Evolutionary conservation across 2,797 vertebrate species (phyloP), one percentile per base, ranked within the genome.

Genomic region (Acipenser transmontanus): DNA sequence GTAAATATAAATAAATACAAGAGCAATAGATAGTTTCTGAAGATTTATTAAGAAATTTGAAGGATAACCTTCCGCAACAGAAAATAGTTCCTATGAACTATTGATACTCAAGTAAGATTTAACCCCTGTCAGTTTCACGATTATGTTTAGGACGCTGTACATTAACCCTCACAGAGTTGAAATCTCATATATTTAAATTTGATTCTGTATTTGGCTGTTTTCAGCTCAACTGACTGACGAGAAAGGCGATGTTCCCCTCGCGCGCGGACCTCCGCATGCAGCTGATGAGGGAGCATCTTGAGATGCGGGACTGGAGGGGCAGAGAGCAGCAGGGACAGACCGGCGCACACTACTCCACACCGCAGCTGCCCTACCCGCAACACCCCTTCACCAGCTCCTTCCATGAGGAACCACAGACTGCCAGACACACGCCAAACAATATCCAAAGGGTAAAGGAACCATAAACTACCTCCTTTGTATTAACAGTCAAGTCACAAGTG

Each of bases 211-310:
- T 34, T 34, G 34, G 74, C 68, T 72, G 77, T 73, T 76, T 72
- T 72, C 67, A 73, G 72, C 68, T 78, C 63, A 71, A 63, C 49
- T 69, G 71, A 78, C 68, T 52, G 72, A 69, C 77, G 76, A 61
- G 64, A 71, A 77, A 77, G 81, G 73, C 81, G 71, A 90, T 92
- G 91, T 86, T 91, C 81, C 87, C 84, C 73, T 73, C 79, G 61
- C 73, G 72, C 68, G 74, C 67, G 1, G 74, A 81, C 71, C 73
- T 82, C 73, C 82, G 84, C 64, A 75, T 83, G 77, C 83, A 85
- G 68, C 76, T 83, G 72, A 57, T 59, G 76, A 78, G 77, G 72
- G 76, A 73, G 79, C 85, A 77, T 65, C 76, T 73, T 65, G 76
- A 84, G 75, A 81, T 79, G 66, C 85, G 82, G 69, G 75, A 73